phyloP scores from a whole-genome alignment of 2,888 invertebrate species.

The Neocrepidodera transversa region DNA sequence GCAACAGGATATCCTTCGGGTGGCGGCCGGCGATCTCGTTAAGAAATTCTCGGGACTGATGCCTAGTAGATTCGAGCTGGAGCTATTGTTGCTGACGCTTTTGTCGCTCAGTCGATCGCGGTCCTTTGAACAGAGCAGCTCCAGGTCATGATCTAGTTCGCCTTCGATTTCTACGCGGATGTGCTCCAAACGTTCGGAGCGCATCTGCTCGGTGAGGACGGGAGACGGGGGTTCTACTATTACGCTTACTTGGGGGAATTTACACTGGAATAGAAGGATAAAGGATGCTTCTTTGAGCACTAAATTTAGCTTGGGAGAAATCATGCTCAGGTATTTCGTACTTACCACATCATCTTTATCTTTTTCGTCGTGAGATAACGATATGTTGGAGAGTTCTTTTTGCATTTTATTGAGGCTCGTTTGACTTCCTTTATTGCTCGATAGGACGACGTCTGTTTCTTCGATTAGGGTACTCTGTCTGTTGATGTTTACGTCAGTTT shows the following conservation, averaged over 20 bases:
- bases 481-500: conserved; percentile 59
- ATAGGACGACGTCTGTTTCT: conserved; percentile 52
- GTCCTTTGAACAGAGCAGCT: conserved; percentile 54
- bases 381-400: conserved; percentile 54
- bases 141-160: conserved; percentile 53
- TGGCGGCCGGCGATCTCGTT: conserved; percentile 83
- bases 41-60: conserved; percentile 72
- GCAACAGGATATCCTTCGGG: conserved; percentile 89
- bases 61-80: conserved; percentile 68
- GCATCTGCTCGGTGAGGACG: conserved; percentile 65
- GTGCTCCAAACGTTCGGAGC: conserved; percentile 52
- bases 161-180: conserved; percentile 54
- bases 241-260: conserved; percentile 73
- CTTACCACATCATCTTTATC: conserved; percentile 44
- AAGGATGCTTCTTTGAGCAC: conserved; percentile 14
- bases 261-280: conserved; percentile 46
- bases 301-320: background rate
- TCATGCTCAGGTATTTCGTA: conserved; percentile 10
- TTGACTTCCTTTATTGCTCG: conserved; percentile 45
- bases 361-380: conserved; percentile 48
- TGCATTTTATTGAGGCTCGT: conserved; percentile 55
- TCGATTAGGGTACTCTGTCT: conserved; percentile 56
- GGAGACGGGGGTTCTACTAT: conserved; percentile 80
- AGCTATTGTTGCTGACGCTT: conserved; percentile 58
- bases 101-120: conserved; percentile 54